Evolutionary conservation across 1,140 invertebrate genomes (phyloP).

Genomic region (Drosophila biarmipes): DNA sequence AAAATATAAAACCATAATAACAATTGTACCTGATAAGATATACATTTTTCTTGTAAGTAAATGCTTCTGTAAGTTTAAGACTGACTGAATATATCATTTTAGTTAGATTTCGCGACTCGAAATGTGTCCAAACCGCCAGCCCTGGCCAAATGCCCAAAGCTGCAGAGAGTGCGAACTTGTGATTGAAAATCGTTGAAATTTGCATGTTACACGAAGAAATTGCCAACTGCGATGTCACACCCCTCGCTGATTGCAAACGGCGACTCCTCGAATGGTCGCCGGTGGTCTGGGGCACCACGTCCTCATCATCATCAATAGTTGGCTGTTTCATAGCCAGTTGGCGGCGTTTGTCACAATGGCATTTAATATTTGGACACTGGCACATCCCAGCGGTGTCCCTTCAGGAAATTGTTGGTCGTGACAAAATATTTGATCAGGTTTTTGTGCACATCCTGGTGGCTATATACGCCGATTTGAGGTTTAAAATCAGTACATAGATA

Average conservation of each 20-base stretch:
- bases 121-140: slow-evolving; percentile 17
- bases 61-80: not conserved
- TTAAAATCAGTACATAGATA: not conserved
- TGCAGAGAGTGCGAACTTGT: slow-evolving; percentile 42
- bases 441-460: slow-evolving; percentile 2
- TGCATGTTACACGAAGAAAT: slow-evolving; percentile 79
- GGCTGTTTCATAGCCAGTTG: slow-evolving; percentile 80
- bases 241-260: slow-evolving; percentile 67
- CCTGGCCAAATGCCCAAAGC: slow-evolving; percentile 9
- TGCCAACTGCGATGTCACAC: slow-evolving; percentile 61
- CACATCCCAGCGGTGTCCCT: slow-evolving; percentile 22
- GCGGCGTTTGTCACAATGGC: slow-evolving; percentile 74
- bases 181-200: slow-evolving; percentile 83
- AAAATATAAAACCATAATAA: too few relatives aligned
- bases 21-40: too few relatives aligned
- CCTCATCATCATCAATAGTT: slow-evolving; percentile 69
- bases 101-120: not conserved
- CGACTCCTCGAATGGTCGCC: slow-evolving; percentile 23
- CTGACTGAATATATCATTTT: not conserved
- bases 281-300: slow-evolving; percentile 27
- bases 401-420: slow-evolving; percentile 57
- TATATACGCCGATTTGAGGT: slow-evolving; percentile 3
- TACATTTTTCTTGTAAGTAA: too few relatives aligned
- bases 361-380: slow-evolving; percentile 78
- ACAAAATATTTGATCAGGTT: slow-evolving; percentile 68